Evolutionary conservation across 2,113 vertebrate genomes (phyloP), one percentile per base, ranked within the genome.

Genomic region (Pholis gunnellus): DNA sequence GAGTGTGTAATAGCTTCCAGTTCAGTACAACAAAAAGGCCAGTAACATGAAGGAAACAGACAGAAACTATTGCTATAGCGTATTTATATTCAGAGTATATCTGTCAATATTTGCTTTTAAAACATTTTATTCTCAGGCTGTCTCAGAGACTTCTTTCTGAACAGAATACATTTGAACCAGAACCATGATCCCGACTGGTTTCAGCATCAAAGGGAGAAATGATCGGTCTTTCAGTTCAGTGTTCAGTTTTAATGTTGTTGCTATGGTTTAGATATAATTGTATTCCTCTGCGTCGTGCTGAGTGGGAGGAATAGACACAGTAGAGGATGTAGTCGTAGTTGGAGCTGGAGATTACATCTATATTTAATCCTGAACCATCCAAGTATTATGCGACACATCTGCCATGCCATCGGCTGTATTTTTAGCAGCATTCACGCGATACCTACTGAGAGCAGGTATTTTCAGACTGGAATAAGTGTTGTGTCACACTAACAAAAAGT

Each of bases 321-420:
- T 48, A 78, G 69, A 85, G 89, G 82, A 85, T 90, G 82, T 78
- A 31, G 42, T 64, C 54, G 50, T 79, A 69, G 83, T 72, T 85
- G 66, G 75, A 88, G 69, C 72, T 68, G 72, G 79, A 91, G 92
- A 94, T 94, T 93, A 93, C 74, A 78, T 93, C 87, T 93, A 88
- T 92, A 93, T 95, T 91, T 94, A 94, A 94, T 93, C 88, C 87
- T 57, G 78, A 90, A 89, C 82, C 89, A 89, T 88, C 84, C 61
- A 77, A 77, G 82, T 90, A 88, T 90, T 87, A 72, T 69, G 25
- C 64, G 82, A 89, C 80, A 91, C 89, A 91, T 89, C 92, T 91
- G 79, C 72, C 79, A 50, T 34, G 42, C 77, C 87, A 60, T 84
- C 78, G 42, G 63, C 46, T 81, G 27, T 86, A 56, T 85, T 73